Evolutionary conservation across 2,888 invertebrate species (phyloP), one percentile per base, ranked within the genome.

Genomic region (Anodontia alba): DNA sequence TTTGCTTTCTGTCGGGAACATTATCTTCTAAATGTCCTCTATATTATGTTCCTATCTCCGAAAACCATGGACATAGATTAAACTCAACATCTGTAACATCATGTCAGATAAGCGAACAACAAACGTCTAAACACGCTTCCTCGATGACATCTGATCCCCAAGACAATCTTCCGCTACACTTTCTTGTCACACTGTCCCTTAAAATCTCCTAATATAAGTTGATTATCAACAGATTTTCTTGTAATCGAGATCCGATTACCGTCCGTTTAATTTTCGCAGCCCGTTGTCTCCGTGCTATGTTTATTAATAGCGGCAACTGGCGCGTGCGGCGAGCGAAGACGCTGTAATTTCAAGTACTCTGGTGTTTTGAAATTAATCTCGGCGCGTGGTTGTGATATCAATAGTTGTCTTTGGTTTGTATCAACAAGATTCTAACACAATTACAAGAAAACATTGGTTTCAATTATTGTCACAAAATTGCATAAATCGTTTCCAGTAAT

Each of bases 381-480:
- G 80, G 73, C 81, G 77, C 85, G 85, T 79, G 85, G 71, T 71
- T 62, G 67, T 54, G 67, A 85, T 77, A 85, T 78, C 82, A 80
- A 76, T 72, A 69, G 75, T 66, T 76, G 80, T 77, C 80, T 82
- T 85, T 85, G 85, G 85, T 85, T 85, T 81, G 78, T 85, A 82
- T 85, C 85, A 85, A 85, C 80, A 82, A 75, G 82, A 83, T 57
- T 38, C 73, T 81, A 80, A 85, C 76, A 74, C n/a, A 76, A 81
- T 85, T 85, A 85, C 73, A 38, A n/a, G 69, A 36, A 76, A 83
- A 80, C 85, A 83, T 85, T 85, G 85, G 77, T 85, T 81, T 83
- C 78, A 78, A 82, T 85, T 81, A 85, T 83, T 80, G 85, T 83
- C 82, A 80, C 73, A 74, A 78, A 74, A 85, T 76, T 76, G 73